These are phyloP conservation scores for Ophion costatus DNA, from an alignment of 2,888 invertebrate species.

Conservation along the genomic window DNA sequence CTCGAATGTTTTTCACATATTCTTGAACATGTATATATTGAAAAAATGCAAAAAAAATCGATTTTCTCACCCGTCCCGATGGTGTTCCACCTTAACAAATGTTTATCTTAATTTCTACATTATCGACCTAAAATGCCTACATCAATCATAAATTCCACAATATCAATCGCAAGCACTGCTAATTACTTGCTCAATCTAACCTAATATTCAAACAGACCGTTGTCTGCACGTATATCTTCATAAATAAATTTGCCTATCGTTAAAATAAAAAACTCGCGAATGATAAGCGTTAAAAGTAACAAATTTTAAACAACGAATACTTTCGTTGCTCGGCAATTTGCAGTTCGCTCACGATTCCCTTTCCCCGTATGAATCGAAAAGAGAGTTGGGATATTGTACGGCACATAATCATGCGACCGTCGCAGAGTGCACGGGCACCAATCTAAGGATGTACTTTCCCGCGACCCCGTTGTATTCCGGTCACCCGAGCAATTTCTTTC, in stretches of 20 bases:
- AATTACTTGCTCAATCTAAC: too few species aligned
- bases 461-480: slow-evolving; percentile 53
- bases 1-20: too few species aligned
- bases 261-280: neutral
- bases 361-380: slow-evolving; percentile 23
- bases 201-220: neutral
- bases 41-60: too few species aligned
- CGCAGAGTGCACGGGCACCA: slow-evolving; percentile 26
- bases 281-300: slow-evolving; percentile 14
- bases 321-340: slow-evolving; percentile 61
- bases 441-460: slow-evolving; percentile 47
- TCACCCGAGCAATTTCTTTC: slow-evolving; percentile 54
- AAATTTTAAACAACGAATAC: slow-evolving; percentile 47
- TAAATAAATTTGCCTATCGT: neutral
- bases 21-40: too few species aligned
- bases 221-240: neutral
- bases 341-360: slow-evolving; percentile 40
- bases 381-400: slow-evolving; percentile 11
- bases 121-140: too few species aligned
- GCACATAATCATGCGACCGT: neutral
- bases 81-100: too few species aligned
- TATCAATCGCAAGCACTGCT: too few species aligned
- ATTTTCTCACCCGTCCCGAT: too few species aligned
- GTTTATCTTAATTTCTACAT: too few species aligned
- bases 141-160: too few species aligned